phyloP scores from a whole-genome alignment of 2,888 invertebrate genomes.

The Hofmannophila pseudospretella region DNA sequence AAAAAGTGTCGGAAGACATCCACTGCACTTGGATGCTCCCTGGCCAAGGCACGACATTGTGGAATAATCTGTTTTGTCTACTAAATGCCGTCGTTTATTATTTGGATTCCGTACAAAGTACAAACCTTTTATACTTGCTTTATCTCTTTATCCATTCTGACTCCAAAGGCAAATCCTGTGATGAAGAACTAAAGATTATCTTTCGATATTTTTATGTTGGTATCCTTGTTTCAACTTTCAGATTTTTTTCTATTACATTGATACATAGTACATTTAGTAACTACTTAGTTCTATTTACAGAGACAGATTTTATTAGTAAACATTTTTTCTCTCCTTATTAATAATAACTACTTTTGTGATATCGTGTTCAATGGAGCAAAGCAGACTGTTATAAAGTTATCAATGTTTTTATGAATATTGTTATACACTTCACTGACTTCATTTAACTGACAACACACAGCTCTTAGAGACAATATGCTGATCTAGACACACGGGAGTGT shows the following conservation, averaged over 20 bases:
- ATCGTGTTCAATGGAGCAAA: conserved; percentile 4
- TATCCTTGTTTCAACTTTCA: too few species aligned
- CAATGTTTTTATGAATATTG: conserved; percentile 4
- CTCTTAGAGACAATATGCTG: too few species aligned
- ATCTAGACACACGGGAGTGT: too few species aligned
- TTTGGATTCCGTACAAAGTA: background rate
- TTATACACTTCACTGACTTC: background rate
- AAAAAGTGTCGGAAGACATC: conserved; percentile 28
- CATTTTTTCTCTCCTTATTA: conserved; percentile 5
- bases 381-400: conserved; percentile 5
- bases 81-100: background rate
- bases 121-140: background rate
- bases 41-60: conserved; percentile 15
- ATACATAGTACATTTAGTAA: too few species aligned
- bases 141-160: background rate
- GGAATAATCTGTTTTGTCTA: background rate
- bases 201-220: too few species aligned
- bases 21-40: conserved; percentile 24
- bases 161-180: too few species aligned
- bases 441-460: background rate
- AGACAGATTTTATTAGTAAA: too few species aligned
- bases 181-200: too few species aligned
- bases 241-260: too few species aligned
- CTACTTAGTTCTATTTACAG: too few species aligned
- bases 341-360: conserved; percentile 4